Conservation (phyloP, 2,113 vertebrate species). For the Cyphotilapia sp. region DNA sequence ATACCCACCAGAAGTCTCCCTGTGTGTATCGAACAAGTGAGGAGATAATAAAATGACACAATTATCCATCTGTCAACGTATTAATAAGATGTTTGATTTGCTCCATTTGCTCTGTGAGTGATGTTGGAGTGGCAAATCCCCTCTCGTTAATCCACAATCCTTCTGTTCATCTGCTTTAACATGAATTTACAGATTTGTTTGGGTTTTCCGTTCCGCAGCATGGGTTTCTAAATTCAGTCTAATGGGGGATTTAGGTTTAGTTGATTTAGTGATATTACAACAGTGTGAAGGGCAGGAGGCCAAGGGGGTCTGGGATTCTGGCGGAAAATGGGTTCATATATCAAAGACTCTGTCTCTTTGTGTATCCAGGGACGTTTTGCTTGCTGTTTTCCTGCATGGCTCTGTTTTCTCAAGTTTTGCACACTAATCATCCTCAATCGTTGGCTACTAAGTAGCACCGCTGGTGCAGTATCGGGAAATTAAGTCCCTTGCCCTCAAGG, state of each 20-base stretch:
- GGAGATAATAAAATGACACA: conserved; percentile 68
- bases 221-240: conserved; percentile 39
- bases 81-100: conserved; percentile 72
- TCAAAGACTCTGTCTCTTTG: not conserved
- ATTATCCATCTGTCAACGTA: conserved; percentile 66
- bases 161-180: conserved; percentile 68
- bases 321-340: not conserved
- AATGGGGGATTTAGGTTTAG: conserved; percentile 50
- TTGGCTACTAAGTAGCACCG: not conserved
- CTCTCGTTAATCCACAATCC: conserved; percentile 66
- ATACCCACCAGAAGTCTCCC: conserved; percentile 39
- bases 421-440: conserved; percentile 18
- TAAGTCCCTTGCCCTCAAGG: not conserved
- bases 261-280: conserved; percentile 46
- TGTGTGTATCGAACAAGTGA: conserved; percentile 56
- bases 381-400: not conserved
- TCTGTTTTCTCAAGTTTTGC: not conserved
- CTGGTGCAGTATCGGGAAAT: conserved; percentile 9
- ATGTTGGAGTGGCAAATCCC: conserved; percentile 62
- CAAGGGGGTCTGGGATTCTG: not conserved
- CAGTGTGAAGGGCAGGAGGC: conserved; percentile 8
- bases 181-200: conserved; percentile 66
- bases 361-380: not conserved
- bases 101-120: conserved; percentile 55
- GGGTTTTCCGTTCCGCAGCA: conserved; percentile 39